Evolutionary conservation across 2,888 invertebrate genomes (phyloP), one percentile per base, ranked within the genome.

Genomic region (Geotrupes spiniger): DNA sequence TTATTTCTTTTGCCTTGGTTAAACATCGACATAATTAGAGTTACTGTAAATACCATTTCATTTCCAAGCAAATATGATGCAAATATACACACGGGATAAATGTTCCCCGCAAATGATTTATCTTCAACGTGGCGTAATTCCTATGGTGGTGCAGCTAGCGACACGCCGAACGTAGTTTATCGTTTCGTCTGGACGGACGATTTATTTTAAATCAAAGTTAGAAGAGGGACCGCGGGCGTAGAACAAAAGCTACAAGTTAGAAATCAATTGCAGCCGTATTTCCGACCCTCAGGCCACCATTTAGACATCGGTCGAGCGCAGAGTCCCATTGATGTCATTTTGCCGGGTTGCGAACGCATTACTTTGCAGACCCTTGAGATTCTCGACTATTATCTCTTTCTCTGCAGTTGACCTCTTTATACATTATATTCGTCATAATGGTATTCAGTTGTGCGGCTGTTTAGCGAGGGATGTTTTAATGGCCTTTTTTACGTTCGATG

Each of bases 231-330:
- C 8, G 8, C 8, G 33, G 33, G 33, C 15, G 11, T 33, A 33
- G 43, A 38, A 43, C 43, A 48, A 48, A 48, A 48, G 48, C 39
- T 48, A 48, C 48, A 48, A 46, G 43, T 51, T 47, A 51, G 51
- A 50, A 56, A 56, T 57, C 58, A 58, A 58, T 59, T 55, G 54
- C 51, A 55, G 51, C 38, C 40, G 49, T 45, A 53, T 49, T 53
- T 53, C 48, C 47, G 31, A 43, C 49, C 52, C 51, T 17, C 33
- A 36, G 55, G 55, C 56, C 52, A 58, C 58, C 52, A 56, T 60
- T 60, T 60, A 58, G 56, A 50, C 54, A 55, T 52, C 56, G 56
- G 53, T 51, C 47, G 53, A 51, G 51, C 46, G 46, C 47, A 42
- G 47, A 51, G 46, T 46, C 54, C 51, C 54, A 54, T 52, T 48